These are phyloP conservation scores for Nymphicus hollandicus DNA, from an alignment of 2,113 vertebrate genomes.

Conservation along the genomic window DNA sequence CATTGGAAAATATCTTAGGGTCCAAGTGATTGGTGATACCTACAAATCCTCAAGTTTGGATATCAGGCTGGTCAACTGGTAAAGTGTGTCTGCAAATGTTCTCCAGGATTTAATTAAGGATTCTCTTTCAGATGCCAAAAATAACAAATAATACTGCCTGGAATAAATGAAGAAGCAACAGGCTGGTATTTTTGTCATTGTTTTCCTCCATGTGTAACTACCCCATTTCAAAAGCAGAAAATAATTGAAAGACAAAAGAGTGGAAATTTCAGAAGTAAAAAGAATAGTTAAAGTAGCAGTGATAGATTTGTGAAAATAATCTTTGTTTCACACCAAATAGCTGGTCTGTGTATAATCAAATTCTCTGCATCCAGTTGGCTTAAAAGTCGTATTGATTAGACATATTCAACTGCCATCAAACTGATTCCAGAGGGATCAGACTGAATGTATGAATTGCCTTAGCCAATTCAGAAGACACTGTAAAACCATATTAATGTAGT, in stretches of 20 bases:
- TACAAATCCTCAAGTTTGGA: not conserved
- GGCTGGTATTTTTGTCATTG: not conserved
- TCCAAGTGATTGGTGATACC: not conserved
- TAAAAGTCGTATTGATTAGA: not conserved
- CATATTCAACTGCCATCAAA: not conserved
- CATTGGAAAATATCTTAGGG: not conserved
- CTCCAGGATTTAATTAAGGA: not conserved
- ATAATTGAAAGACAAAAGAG: not conserved
- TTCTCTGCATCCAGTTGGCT: not conserved
- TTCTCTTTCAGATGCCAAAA: not conserved
- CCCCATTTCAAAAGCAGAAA: not conserved
- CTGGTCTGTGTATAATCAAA: not conserved
- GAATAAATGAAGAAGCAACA: not conserved
- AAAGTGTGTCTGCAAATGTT: not conserved
- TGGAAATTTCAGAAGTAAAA: not conserved
- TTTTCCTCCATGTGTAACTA: not conserved
- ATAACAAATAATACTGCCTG: not conserved
- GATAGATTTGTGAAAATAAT: not conserved
- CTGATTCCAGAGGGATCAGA: not conserved
- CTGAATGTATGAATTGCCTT: not conserved
- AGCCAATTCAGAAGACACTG: not conserved
- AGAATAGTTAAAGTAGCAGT: not conserved
- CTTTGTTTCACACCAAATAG: not conserved
- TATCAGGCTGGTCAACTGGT: not conserved
- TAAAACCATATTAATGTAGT: not conserved